Conservation (phyloP, 2,797 vertebrate genomes). For the Allobates femoralis region DNA sequence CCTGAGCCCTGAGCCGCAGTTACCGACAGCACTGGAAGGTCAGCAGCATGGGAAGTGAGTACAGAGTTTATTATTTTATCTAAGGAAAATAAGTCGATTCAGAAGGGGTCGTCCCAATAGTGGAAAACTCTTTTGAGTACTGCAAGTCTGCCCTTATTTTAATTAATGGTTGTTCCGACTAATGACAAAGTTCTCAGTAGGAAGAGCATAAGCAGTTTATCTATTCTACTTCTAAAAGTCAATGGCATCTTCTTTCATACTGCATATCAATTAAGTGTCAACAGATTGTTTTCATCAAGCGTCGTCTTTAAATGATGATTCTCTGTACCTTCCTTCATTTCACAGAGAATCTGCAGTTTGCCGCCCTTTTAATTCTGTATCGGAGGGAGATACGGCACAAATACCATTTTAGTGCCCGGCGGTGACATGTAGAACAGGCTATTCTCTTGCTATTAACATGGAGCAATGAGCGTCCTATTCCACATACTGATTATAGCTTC, state of each 20-base stretch:
- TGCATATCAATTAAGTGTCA: background rate
- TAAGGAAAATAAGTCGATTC: no score
- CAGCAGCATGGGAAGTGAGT: no score
- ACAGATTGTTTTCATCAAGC: background rate
- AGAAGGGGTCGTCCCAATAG: no score
- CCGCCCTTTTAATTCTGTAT: conserved; percentile 46
- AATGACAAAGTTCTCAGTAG: background rate
- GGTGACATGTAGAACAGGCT: conserved; percentile 56
- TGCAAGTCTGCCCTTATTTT: no score
- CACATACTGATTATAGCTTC: conserved; percentile 58
- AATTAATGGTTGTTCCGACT: background rate
- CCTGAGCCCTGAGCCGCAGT: no score
- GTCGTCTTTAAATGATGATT: background rate
- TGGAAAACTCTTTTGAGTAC: no score
- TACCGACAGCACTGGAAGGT: no score
- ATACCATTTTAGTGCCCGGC: conserved; percentile 56
- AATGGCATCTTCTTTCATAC: background rate
- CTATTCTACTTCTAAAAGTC: no score
- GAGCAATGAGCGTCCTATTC: conserved; percentile 51
- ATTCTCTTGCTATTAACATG: conserved; percentile 58
- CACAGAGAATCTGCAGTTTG: conserved; percentile 3
- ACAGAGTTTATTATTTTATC: no score
- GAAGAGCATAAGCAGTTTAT: no score
- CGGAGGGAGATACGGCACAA: conserved; percentile 47
- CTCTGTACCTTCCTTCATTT: conserved; percentile 9